Base-by-base conservation (phyloP, 2,113 vertebrate genomes). In the Falcunculus frontatus region DNA sequence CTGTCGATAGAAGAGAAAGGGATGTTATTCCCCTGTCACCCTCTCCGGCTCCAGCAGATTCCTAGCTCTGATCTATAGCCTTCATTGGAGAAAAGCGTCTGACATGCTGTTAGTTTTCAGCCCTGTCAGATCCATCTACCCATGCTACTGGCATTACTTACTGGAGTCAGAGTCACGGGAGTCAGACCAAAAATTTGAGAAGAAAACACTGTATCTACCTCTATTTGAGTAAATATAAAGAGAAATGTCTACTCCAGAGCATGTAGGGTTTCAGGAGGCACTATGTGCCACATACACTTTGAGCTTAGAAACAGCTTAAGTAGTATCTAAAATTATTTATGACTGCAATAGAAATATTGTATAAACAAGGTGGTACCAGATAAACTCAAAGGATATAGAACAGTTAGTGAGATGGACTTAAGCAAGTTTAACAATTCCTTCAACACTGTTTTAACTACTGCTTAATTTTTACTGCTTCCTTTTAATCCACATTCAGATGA, bases 11-110 rank as follows among this genome's bases (percentile, higher is more conserved):
- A 99, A 99, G 99, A 99, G 99, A 99, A 99, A 99, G 98, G 99
- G 99, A 99, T 99, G 99, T 99, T 99, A 99, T 99, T 99, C 99
- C 99, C 98, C 98, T 99, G 99, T 99, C 99, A 99, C 98, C 99
- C 97, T 98, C 98, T 98, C 97, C 93, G 30, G 98, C 98, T 98
- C 97, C 97, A 97, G 98, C 98, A 98, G 98, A 98, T 98, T 98
- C 98, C 97, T 96, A 97, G 98, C 82, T 96, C 98, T 99, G 99
- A 99, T 99, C 98, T 98, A 99, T 99, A 96, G 98, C 98, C 97
- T 97, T 97, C 97, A 97, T 97, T 87, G 98, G 97, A 97, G 98
- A 98, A 98, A 98, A 97, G 97, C 97, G 87, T 95, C 97, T 93
- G 97, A 98, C 96, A 96, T n/a, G 95, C 98, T 97, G 97, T 97